phyloP scores from a whole-genome alignment of 2,797 vertebrate species.

The Silurus aristotelis region DNA sequence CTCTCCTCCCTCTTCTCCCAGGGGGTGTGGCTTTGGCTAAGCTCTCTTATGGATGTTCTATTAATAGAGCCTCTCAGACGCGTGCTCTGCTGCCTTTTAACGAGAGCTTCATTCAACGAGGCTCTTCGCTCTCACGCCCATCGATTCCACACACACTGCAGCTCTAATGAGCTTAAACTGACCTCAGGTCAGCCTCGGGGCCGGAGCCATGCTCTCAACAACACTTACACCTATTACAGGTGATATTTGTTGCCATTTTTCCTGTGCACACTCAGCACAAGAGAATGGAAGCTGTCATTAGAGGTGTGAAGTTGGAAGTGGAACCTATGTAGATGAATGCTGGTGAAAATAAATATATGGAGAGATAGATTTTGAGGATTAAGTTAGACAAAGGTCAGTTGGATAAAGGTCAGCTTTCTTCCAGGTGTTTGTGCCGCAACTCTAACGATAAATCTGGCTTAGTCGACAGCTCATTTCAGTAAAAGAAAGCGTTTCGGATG shows the following conservation, averaged over 20 bases:
- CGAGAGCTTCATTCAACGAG: slow-evolving; percentile 47
- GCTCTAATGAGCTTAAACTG: slow-evolving; percentile 57
- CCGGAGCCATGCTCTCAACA: slow-evolving; percentile 59
- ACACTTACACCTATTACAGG: slow-evolving; percentile 64
- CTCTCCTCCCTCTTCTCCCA: slow-evolving; percentile 17
- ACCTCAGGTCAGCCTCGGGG: slow-evolving; percentile 56
- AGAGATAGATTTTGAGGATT: background rate
- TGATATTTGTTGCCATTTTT: slow-evolving; percentile 53
- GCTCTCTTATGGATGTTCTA: slow-evolving; percentile 49
- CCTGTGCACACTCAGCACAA: slow-evolving; percentile 21
- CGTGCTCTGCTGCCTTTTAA: slow-evolving; percentile 47
- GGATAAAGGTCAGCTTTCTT: background rate
- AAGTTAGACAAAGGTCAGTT: background rate
- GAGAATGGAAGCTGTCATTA: background rate
- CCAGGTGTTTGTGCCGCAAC: background rate
- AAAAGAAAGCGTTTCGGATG: slow-evolving; percentile 12
- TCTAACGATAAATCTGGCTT: background rate
- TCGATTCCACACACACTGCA: slow-evolving; percentile 39
- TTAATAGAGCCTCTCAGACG: slow-evolving; percentile 51
- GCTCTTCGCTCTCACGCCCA: slow-evolving; percentile 42
- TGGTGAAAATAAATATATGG: background rate
- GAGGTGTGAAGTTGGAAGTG: background rate
- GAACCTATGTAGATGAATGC: background rate
- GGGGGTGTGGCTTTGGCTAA: slow-evolving; percentile 47
- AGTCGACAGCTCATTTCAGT: background rate